A percentile compares a stretch with the other conserved stretches of the same genome.
phyloP scores from a whole-genome alignment of 2,888 invertebrate species.

The Metellina segmentata region DNA sequence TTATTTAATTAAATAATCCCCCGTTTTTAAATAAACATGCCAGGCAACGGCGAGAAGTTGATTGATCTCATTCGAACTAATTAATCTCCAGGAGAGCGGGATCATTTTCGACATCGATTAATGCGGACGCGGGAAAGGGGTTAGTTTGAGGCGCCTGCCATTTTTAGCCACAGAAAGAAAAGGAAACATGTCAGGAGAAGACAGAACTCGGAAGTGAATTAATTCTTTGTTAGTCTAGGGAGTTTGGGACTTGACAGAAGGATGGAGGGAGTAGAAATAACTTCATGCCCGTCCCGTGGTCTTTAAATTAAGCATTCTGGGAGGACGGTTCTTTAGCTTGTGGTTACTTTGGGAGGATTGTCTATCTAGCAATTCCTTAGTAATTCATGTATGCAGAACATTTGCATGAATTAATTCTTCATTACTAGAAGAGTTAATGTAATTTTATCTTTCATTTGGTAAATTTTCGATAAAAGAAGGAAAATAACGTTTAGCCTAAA shows the following conservation, averaged over 20 bases:
- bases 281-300: background rate
- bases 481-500: no score
- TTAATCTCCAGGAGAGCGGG: slow-evolving; percentile 37
- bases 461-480: no score
- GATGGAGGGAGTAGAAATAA: background rate
- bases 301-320: background rate
- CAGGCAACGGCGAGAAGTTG: slow-evolving; percentile 43
- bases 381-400: no score
- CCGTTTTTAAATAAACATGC: slow-evolving; percentile 56
- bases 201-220: background rate
- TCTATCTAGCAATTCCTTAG: no score
- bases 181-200: background rate
- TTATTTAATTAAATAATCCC: slow-evolving; percentile 57
- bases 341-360: background rate
- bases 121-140: background rate
- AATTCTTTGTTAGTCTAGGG: background rate
- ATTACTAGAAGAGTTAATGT: no score
- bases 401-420: no score
- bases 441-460: no score
- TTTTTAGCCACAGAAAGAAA: slow-evolving; percentile 22
- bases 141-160: slow-evolving; percentile 17
- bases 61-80: slow-evolving; percentile 53
- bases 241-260: background rate
- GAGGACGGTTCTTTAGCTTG: background rate
- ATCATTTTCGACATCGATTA: slow-evolving; percentile 51